Evolutionary conservation across 2,113 vertebrate species (phyloP).

Genomic region (Sorex araneus): DNA sequence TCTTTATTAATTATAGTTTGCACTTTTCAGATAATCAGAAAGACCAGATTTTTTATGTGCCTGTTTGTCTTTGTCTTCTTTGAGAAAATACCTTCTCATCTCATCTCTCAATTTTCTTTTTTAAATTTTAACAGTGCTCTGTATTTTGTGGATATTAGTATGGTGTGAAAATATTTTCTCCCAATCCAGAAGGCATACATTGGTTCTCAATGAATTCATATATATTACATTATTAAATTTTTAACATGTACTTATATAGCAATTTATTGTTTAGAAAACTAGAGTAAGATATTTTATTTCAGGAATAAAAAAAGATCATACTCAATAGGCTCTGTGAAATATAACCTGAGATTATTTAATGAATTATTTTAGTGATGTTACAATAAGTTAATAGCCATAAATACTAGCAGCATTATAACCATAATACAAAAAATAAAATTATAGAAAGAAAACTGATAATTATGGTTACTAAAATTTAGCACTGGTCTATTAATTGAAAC

Average conservation of each 20-base stretch:
- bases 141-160: too few relatives aligned
- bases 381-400: too few relatives aligned
- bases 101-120: too few relatives aligned
- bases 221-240: not conserved
- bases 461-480: not conserved
- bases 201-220: not conserved
- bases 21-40: too few relatives aligned
- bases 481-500: not conserved
- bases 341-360: constrained; percentile 19
- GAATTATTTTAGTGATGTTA: not conserved
- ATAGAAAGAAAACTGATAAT: not conserved
- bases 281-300: not conserved
- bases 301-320: not conserved
- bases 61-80: too few relatives aligned
- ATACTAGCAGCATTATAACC: too few relatives aligned
- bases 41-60: too few relatives aligned
- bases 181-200: too few relatives aligned
- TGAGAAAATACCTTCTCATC: too few relatives aligned
- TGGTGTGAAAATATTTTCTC: too few relatives aligned
- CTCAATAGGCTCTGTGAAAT: not conserved
- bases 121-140: too few relatives aligned
- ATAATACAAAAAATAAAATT: not conserved
- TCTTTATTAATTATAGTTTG: too few relatives aligned
- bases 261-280: not conserved
- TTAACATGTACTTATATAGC: not conserved